A percentile compares a stretch with the other conserved stretches of the same genome.
Evolutionary conservation across 2,888 invertebrate genomes (phyloP).

Genomic region (Polydrusus tereticollis): DNA sequence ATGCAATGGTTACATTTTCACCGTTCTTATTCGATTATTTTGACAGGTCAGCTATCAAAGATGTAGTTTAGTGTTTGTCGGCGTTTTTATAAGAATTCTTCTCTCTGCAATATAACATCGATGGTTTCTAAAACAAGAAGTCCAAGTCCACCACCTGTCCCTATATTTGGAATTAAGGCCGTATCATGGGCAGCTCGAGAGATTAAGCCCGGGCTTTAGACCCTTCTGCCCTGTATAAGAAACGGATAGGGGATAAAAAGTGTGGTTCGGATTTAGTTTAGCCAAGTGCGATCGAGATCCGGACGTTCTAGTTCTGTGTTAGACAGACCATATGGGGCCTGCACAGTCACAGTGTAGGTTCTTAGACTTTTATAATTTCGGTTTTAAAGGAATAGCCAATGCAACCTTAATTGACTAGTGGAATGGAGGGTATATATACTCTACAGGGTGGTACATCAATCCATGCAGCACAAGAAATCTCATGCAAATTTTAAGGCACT

Average conservation of each 20-base stretch:
- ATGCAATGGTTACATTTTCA: too few relatives aligned
- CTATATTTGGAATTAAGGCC: slow-evolving; percentile 51
- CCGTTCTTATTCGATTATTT: too few relatives aligned
- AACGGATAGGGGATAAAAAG: slow-evolving; percentile 39
- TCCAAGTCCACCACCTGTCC: slow-evolving; percentile 50
- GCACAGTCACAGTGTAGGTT: too few relatives aligned
- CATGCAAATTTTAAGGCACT: too few relatives aligned
- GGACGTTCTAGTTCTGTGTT: slow-evolving; percentile 19
- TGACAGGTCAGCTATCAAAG: not conserved
- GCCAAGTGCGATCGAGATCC: slow-evolving; percentile 35
- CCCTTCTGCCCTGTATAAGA: slow-evolving; percentile 34
- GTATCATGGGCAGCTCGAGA: slow-evolving; percentile 51
- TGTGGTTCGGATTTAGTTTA: slow-evolving; percentile 35
- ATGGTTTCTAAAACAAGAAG: slow-evolving; percentile 45
- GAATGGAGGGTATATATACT: too few relatives aligned
- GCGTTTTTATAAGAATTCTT: not conserved
- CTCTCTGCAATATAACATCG: slow-evolving; percentile 35
- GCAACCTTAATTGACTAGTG: too few relatives aligned
- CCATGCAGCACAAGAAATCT: too few relatives aligned
- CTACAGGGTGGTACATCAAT: too few relatives aligned
- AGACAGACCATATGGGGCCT: slow-evolving; percentile 22
- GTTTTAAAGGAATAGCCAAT: too few relatives aligned
- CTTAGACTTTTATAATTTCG: too few relatives aligned
- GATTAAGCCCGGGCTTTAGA: slow-evolving; percentile 48
- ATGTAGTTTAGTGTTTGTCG: not conserved